These are phyloP conservation scores for Schizopygopsis pylzovi DNA, from an alignment of 2,797 vertebrate genomes.

Conservation along the genomic window DNA sequence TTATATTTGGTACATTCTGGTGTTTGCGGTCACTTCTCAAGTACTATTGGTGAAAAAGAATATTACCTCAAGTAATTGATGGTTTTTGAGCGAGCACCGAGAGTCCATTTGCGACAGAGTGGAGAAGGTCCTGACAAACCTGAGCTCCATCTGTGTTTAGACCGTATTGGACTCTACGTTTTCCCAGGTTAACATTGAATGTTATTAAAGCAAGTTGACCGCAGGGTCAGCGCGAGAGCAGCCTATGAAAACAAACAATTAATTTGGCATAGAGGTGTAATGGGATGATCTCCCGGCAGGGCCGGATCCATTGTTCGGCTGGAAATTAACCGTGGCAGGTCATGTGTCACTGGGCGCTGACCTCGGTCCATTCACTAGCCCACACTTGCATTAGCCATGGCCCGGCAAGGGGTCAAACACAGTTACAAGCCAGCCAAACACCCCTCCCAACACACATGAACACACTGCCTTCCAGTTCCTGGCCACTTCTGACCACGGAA, in stretches of 20 bases:
- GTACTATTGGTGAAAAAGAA: constrained; percentile 22
- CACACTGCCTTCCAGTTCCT: constrained; percentile 32
- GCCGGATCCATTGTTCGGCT: constrained; percentile 76
- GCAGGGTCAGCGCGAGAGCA: constrained; percentile 67
- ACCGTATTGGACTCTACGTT: constrained; percentile 28
- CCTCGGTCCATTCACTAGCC: constrained; percentile 78
- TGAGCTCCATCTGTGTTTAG: constrained; percentile 36
- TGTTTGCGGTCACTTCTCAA: constrained; percentile 12
- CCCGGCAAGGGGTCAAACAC: constrained; percentile 67
- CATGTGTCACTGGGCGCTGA: constrained; percentile 79
- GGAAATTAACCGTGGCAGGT: constrained; percentile 83
- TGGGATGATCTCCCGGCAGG: constrained; percentile 75
- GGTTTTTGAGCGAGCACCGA: not conserved
- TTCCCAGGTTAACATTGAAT: constrained; percentile 55
- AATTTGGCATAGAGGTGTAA: constrained; percentile 82
- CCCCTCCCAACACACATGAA: constrained; percentile 37
- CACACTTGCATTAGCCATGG: constrained; percentile 67
- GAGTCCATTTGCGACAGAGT: not conserved
- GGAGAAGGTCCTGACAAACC: constrained; percentile 34
- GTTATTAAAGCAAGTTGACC: constrained; percentile 63
- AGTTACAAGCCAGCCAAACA: constrained; percentile 60
- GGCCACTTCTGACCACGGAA: constrained; percentile 48
- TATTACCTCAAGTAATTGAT: constrained; percentile 15
- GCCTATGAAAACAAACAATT: constrained; percentile 77
- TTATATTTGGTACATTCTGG: constrained; percentile 6